phyloP scores from a whole-genome alignment of 2,888 invertebrate genomes.

The Creontiades dilutus region DNA sequence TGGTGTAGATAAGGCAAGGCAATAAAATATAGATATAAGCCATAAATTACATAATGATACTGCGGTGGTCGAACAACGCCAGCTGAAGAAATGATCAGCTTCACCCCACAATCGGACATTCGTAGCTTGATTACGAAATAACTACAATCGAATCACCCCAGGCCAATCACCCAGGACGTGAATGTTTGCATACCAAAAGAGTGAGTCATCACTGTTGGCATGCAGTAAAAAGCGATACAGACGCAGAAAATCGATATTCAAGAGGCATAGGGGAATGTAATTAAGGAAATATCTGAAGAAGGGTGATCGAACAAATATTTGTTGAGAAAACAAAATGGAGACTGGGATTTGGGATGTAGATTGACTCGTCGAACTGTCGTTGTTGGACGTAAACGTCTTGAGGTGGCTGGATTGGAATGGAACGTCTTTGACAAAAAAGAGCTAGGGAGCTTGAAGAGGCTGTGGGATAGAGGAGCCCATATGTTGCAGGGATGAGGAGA shows the following conservation, averaged over 20 bases:
- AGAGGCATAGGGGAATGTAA: conserved; percentile 21
- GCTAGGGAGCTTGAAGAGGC: conserved; percentile 30
- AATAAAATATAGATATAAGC: no score
- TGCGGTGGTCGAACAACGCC: no score
- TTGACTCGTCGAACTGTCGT: not conserved
- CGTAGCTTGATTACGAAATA: no score
- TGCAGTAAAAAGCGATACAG: not conserved
- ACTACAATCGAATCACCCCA: no score
- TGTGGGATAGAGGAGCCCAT: conserved; percentile 63
- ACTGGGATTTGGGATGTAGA: not conserved
- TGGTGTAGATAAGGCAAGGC: no score
- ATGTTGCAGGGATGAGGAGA: conserved; percentile 66
- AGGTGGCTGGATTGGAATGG: not conserved
- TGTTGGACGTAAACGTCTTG: not conserved
- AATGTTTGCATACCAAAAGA: not conserved
- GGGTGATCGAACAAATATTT: not conserved
- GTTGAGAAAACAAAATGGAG: conserved; percentile 17
- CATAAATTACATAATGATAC: no score
- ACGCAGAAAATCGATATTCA: conserved; percentile 53
- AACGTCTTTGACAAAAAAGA: not conserved
- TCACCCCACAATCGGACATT: no score
- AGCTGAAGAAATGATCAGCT: no score
- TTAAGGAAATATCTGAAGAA: conserved; percentile 8
- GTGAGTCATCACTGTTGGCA: conserved; percentile 9
- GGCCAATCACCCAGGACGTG: no score